A percentile compares a stretch with the other conserved stretches of the same genome.
These are phyloP conservation scores for Antheraea yamamai DNA, from an alignment of 2,888 invertebrate genomes.

Conservation along the genomic window DNA sequence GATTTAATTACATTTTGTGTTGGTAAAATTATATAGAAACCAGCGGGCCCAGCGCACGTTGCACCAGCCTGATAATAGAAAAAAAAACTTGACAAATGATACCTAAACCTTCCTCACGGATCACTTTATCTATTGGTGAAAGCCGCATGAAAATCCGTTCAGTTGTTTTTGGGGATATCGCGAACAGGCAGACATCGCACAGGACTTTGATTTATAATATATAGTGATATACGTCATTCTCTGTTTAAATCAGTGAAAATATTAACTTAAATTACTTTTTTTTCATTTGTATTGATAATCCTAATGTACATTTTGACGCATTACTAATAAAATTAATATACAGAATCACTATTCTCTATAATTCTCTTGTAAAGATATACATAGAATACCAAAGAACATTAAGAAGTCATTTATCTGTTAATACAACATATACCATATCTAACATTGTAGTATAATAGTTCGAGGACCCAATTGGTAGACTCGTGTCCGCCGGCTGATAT, in stretches of 20 bases:
- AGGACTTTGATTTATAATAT: not conserved
- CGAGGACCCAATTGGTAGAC: conserved; percentile 45
- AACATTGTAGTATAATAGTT: conserved; percentile 44
- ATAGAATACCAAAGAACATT: not conserved
- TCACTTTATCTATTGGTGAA: no score
- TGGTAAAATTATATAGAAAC: not conserved
- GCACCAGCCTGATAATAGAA: no score
- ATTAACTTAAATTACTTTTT: not conserved
- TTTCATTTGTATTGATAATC: no score
- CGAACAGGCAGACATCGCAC: no score
- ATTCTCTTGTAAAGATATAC: not conserved
- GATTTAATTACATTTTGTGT: not conserved
- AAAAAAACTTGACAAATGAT: no score
- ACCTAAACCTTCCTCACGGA: no score
- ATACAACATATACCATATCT: conserved; percentile 39
- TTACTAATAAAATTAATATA: no score
- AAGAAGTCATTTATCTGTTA: conserved; percentile 30
- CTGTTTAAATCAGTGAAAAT: not conserved
- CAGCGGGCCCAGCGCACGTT: no score
- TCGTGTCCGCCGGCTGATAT: conserved; percentile 52
- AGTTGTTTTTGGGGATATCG: no score
- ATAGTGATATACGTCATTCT: not conserved
- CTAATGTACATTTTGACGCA: no score
- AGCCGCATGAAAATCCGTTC: no score
- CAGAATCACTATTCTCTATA: not conserved